Conservation (phyloP, 2,797 vertebrate genomes). For the Mus caroli region DNA sequence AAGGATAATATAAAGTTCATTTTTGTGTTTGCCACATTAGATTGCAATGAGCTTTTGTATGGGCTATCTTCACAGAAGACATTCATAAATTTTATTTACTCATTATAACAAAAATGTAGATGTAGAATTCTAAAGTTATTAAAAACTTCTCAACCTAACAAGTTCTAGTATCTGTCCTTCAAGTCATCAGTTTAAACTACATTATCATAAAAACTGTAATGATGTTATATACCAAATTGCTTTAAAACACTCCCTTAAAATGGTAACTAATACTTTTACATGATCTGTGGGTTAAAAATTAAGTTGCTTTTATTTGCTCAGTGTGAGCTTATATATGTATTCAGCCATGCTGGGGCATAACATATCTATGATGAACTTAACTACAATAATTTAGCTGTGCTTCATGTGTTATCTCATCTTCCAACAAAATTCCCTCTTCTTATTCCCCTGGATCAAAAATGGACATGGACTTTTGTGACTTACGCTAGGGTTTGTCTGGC, state of each 20-base stretch:
- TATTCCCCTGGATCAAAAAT: background rate
- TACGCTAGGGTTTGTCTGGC: background rate
- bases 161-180: background rate
- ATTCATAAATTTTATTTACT: background rate
- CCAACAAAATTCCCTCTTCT: background rate
- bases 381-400: background rate
- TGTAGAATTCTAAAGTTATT: background rate
- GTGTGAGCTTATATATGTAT: background rate
- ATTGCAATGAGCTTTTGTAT: background rate
- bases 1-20: background rate
- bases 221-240: background rate
- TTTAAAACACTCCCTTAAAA: background rate
- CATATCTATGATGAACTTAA: background rate
- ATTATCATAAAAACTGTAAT: background rate
- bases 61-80: background rate
- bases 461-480: background rate
- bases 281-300: background rate
- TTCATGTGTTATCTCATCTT: background rate
- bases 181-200: background rate
- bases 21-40: background rate
- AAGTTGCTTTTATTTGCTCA: background rate
- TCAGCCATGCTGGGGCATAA: background rate
- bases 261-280: background rate
- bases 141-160: background rate
- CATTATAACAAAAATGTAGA: conserved; percentile 24